Evolutionary conservation across 2,888 invertebrate species (phyloP), one percentile per base, ranked within the genome.

Genomic region (Drosophila suboccidentalis): DNA sequence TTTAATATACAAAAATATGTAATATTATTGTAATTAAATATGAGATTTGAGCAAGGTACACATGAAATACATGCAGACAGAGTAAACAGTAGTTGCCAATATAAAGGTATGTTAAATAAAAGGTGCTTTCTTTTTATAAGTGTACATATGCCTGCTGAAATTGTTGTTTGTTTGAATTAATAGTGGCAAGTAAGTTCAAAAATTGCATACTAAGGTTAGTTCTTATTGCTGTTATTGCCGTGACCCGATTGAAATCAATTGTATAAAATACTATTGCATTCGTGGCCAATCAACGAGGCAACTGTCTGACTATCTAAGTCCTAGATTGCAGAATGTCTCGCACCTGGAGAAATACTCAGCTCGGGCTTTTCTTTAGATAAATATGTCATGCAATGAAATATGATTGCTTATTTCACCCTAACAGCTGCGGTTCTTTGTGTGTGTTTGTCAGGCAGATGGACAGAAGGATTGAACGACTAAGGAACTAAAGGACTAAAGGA

Each of bases 281-380:
- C 9, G 36, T 11, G 4, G n/a, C 22, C 57, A 36, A 49, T 73
- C 57, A 47, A 49, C 38, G 38, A 17, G 17, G 4, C n/a, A 32
- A 29, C 26, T 44, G 19, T 22, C 11, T 22, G 49, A 29, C 41
- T 34, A n/a, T 38, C 38, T 26, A 39, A 17, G 19, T 9, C 13
- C 17, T 26, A 13, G 41, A 6, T 10, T 22, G 22, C 1, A 22
- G 22, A 22, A 3, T 47, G 32, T 17, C 19, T 43, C 10, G 29
- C 59, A 71, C 43, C 53, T 73, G 65, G 51, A 38, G 54, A 58
- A 73, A 59, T 41, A 68, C 43, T 32, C 26, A 43, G 66, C 44
- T 44, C 53, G 15, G 36, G 44, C 34, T 66, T 22, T 9, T 34
- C 38, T 41, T 51, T 46, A 36, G 41, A 47, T 59, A 70, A 69